Percentiles rank a stretch among this genome's conserved stretches.
These are phyloP conservation scores for Corynorhinus townsendii DNA, from an alignment of 2,113 vertebrate species.

Conservation along the genomic window DNA sequence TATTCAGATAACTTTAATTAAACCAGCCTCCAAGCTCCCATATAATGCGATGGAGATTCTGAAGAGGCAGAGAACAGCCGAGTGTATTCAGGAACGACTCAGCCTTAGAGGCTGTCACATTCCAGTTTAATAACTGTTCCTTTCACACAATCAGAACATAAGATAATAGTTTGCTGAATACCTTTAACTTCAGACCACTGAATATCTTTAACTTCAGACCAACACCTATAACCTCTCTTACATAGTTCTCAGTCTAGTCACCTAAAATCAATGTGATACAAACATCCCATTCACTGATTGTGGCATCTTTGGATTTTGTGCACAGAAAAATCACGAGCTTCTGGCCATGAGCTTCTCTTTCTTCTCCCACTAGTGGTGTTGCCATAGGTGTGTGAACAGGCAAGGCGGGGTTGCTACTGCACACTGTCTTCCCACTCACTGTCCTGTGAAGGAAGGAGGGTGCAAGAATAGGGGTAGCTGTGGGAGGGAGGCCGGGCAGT, in stretches of 20 bases:
- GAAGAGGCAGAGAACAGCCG: constrained; percentile 65
- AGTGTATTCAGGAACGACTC: constrained; percentile 54
- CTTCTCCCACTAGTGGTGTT: accelerated
- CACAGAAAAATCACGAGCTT: not conserved
- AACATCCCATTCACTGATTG: accelerated
- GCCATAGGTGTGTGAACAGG: accelerated
- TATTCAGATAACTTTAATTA: constrained; percentile 85
- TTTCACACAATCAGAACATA: constrained; percentile 50
- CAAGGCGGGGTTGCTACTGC: accelerated
- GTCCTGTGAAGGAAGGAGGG: accelerated
- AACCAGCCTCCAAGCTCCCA: constrained; percentile 80
- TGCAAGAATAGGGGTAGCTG: accelerated
- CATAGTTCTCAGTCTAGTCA: accelerated
- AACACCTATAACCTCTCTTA: not conserved
- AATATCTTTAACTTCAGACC: constrained; percentile 7
- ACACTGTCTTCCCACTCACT: not conserved
- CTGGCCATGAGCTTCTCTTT: accelerated
- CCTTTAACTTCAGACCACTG: not conserved
- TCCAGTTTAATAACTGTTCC: constrained; percentile 54
- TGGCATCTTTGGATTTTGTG: not conserved
- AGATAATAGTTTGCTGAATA: constrained; percentile 32
- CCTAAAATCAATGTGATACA: accelerated
- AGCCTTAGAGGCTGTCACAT: constrained; percentile 59
- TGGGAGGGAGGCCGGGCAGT: accelerated
- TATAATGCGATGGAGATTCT: constrained; percentile 75